Evolutionary conservation across 1,140 invertebrate genomes (phyloP).

Genomic region (Zophobas atratus): DNA sequence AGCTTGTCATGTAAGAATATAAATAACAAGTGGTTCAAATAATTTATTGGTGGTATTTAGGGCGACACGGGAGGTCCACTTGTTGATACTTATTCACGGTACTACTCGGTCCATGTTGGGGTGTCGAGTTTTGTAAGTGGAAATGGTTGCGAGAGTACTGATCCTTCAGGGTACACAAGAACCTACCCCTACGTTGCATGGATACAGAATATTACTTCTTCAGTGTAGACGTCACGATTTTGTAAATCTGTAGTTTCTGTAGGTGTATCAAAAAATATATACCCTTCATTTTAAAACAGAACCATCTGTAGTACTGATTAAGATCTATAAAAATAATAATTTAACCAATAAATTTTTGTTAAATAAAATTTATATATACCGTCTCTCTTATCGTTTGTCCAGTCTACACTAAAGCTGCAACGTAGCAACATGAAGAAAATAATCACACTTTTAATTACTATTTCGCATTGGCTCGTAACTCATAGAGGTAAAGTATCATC

Average conservation of each 20-base stretch:
- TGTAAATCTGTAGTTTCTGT: neutral
- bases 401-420: no score
- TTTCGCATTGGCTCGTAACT: no score
- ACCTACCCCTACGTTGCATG: conserved; percentile 3
- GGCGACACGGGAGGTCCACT: conserved; percentile 17
- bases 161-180: conserved; percentile 24
- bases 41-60: neutral
- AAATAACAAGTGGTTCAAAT: neutral
- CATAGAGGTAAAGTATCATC: no score
- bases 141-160: conserved; percentile 29
- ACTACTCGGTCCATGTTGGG: conserved; percentile 4
- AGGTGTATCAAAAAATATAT: no score
- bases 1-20: conserved; percentile 8
- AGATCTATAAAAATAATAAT: no score
- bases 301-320: no score
- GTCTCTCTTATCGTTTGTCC: no score
- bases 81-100: neutral
- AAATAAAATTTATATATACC: no score
- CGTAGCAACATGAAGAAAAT: no score
- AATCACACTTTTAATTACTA: no score
- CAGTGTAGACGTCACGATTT: neutral
- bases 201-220: conserved; percentile 11
- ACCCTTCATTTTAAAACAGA: no score
- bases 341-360: no score
- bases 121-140: conserved; percentile 28